Evolutionary conservation across 2,113 vertebrate genomes (phyloP), one percentile per base, ranked within the genome.

Genomic region (Mustela lutreola): DNA sequence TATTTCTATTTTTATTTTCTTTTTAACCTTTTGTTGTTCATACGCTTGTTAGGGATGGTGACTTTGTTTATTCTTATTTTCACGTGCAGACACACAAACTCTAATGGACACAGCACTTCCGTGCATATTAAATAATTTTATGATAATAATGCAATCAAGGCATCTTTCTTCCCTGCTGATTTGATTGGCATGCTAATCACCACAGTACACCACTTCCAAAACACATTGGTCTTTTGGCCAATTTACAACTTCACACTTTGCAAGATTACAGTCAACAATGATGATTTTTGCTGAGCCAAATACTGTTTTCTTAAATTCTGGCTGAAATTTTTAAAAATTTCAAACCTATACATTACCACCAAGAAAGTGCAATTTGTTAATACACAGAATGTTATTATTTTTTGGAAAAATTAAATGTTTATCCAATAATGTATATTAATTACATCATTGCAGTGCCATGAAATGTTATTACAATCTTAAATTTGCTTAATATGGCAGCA

Each of bases 321-420:
- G 2, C 31, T 89, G 42, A 42, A 42, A 42, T 45, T 94, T 94
- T 80, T 95, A 96, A 97, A 95, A 91, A 76, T 21, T 93, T 85
- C 22, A 91, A 83, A 48, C 7, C 19, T 93, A 6, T 79, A 24
- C 2, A 60, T 5, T 67, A 42, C 1, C 18, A 75, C 42, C 50
- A 60, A 62, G 39, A 92, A 96, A 94, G 0, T 91, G 2, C 2
- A 75, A 16, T 92, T 82, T 24, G 14, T 87, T 95, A 62, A 67
- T 7, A 26, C 2, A 76, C 7, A 90, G 62, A 80, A 91, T 73
- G 19, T 18, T 73, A 70, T 22, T 53, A 31, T 10, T 21, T 63
- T 86, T 93, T 24, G 83, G 36, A 93, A 93, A 95, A 95, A 71
- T 22, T 89, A 65, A 88, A 2, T 1, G 8, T 76, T 81, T 31